Conservation (phyloP, 2,797 vertebrate genomes). For the Enteromius radiatus region DNA sequence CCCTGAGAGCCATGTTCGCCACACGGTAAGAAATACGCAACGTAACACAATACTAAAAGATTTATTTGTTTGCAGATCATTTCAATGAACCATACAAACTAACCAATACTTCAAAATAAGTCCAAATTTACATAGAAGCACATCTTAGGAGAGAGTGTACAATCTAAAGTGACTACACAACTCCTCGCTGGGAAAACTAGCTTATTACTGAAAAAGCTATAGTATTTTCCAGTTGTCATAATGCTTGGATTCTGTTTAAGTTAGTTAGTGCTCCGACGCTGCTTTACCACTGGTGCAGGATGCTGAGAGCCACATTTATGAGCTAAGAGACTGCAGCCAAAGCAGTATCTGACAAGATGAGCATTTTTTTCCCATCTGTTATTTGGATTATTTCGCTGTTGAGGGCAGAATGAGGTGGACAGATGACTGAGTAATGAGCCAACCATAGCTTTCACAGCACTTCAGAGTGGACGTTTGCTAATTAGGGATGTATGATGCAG, state of each 20-base stretch:
- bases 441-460: background rate
- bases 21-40: constrained; percentile 81
- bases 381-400: background rate
- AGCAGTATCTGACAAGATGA: background rate
- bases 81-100: background rate
- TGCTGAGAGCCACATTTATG: background rate
- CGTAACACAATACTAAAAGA: background rate
- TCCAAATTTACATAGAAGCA: background rate
- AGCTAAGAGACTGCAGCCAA: background rate
- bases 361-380: background rate
- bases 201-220: background rate
- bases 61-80: background rate
- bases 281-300: background rate
- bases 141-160: background rate
- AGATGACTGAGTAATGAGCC: background rate
- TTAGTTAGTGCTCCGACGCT: background rate
- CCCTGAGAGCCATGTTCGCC: constrained; percentile 95
- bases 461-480: background rate
- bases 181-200: background rate
- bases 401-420: background rate
- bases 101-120: background rate
- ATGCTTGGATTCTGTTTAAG: background rate
- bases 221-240: background rate
- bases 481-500: background rate
- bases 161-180: background rate